Evolutionary conservation across 2,888 invertebrate species (phyloP).

Genomic region (Branchellion lobata): DNA sequence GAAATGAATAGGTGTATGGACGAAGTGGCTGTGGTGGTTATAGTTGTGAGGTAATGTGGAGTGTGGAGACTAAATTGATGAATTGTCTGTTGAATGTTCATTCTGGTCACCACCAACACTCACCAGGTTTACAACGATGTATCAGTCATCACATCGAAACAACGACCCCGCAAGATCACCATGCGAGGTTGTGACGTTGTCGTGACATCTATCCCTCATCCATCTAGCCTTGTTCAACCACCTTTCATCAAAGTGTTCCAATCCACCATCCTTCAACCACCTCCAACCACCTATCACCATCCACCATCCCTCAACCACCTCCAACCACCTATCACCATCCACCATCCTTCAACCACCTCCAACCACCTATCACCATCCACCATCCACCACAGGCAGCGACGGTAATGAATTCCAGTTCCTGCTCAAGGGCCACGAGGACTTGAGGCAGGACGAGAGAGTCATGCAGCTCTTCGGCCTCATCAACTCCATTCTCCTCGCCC

Average conservation of each 20-base stretch:
- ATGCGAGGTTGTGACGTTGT: slow-evolving; percentile 78
- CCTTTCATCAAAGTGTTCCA: not conserved
- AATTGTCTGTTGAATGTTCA: no score
- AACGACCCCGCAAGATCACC: slow-evolving; percentile 89
- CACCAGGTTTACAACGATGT: not conserved
- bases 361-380: not conserved
- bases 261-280: not conserved
- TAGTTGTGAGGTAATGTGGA: no score
- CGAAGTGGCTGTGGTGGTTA: no score
- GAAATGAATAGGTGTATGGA: no score
- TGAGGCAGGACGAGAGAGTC: slow-evolving; percentile 95
- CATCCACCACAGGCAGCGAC: slow-evolving; percentile 75
- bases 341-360: not conserved
- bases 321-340: no score
- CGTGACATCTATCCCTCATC: no score
- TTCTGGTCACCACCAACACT: no score
- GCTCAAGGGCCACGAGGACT: slow-evolving; percentile 96
- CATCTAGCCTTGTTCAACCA: no score
- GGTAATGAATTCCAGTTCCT: slow-evolving; percentile 98
- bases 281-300: no score
- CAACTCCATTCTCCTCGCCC: slow-evolving; percentile 88
- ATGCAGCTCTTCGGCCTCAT: slow-evolving; percentile 97
- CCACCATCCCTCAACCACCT: slow-evolving; percentile 53
- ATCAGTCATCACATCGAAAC: slow-evolving; percentile 77
- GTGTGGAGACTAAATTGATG: no score